phyloP scores from a whole-genome alignment of 2,888 invertebrate species.

The Abrostola tripartita region DNA sequence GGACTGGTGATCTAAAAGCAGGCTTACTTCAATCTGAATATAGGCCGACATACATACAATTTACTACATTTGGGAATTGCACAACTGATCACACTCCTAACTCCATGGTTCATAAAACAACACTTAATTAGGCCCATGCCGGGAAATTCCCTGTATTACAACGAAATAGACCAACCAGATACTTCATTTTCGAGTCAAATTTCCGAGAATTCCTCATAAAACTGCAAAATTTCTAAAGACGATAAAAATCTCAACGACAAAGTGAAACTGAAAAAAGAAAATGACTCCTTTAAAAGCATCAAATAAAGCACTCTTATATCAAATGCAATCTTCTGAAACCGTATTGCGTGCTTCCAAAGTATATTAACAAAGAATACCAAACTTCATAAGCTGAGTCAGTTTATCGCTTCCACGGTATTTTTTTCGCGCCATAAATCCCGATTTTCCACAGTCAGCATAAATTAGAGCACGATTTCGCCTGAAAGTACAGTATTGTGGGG shows the following conservation, averaged over 20 bases:
- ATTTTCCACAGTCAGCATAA: conserved; percentile 55
- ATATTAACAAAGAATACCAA: conserved; percentile 22
- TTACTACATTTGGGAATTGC: too few species aligned
- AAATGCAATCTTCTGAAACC: conserved; percentile 34
- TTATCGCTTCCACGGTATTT: conserved; percentile 46
- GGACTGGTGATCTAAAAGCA: conserved; percentile 1
- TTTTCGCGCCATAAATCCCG: conserved; percentile 52
- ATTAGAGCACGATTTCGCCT: conserved; percentile 47
- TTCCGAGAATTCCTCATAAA: background rate
- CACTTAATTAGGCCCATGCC: background rate
- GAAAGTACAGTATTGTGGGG: conserved; percentile 52
- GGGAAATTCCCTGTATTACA: background rate
- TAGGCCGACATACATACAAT: too few species aligned
- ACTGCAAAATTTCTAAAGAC: background rate
- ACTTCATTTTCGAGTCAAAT: background rate
- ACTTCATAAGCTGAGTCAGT: conserved; percentile 31
- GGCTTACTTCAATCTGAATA: too few species aligned
- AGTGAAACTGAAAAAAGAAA: conserved; percentile 3
- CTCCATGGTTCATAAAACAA: too few species aligned
- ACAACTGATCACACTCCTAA: too few species aligned
- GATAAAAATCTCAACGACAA: background rate
- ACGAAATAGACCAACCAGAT: too few species aligned
- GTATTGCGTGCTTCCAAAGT: conserved; percentile 33
- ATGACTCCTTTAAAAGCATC: conserved; percentile 13
- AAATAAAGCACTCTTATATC: conserved; percentile 24